Evolutionary conservation across 2,113 vertebrate genomes (phyloP), one percentile per base, ranked within the genome.

Genomic region (Etheostoma spectabile): DNA sequence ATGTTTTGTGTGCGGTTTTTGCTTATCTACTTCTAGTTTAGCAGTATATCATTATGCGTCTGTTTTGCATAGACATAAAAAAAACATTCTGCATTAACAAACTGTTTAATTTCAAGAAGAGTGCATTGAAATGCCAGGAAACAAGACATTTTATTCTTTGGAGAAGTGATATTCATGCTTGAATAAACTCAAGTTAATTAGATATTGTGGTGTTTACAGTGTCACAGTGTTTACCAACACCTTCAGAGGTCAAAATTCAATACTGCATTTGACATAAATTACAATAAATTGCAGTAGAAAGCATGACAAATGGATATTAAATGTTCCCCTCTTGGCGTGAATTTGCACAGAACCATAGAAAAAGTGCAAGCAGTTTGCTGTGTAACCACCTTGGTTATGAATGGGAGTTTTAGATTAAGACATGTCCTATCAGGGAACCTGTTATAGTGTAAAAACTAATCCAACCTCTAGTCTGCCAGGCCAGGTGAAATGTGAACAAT

Each of bases 1-100:
- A 82, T 67, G 53, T 78, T 82, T 80, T 67, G 14, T 65, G 59
- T 73, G 61, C 74, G 86, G 72, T 56, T 76, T 82, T 77, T 76
- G 38, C 42, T 74, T 33, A 75, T 60, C 30, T 70, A 19, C 64
- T 65, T 75, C 71, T 55, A 62, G 77, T 82, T 87, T 79, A 76
- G 27, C 12, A 8, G 0, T 30, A 21, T 42, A 68, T 82, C 35
- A 78, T 65, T 76, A 56, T 57, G 16, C 22, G 55, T 75, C 22
- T 11, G 27, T 81, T 84, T 49, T 62, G 16, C 53, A 74, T 53
- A 61, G 27, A 22, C 0, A n/a, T 60, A n/a, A 30, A 38, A 45
- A 56, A 63, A 52, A 49, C 2, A n/a, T n/a, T 22, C 12, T 67
- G 51, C 49, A 70, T 4, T 1, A 59, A 68, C 33, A 51, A 46